Percentiles rank a stretch among this genome's conserved stretches.
Conservation (phyloP, 2,113 vertebrate species). For the Spea multiplicata region DNA sequence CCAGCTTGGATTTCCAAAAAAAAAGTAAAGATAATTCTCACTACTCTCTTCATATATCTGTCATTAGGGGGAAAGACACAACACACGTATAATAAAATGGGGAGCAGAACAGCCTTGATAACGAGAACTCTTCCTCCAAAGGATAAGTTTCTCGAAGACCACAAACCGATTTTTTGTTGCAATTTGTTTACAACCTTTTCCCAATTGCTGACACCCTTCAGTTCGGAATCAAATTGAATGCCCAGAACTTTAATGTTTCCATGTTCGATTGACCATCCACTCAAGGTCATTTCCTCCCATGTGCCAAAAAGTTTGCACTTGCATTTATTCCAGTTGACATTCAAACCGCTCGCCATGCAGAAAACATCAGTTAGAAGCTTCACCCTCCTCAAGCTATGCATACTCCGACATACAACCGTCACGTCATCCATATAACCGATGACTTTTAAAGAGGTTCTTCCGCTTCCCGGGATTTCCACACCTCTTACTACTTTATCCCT, state of each 20-base stretch:
- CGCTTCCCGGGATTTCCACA: not conserved
- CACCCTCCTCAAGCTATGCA: not conserved
- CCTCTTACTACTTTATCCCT: not conserved
- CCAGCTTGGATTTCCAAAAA: slow-evolving; percentile 3
- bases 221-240: not conserved
- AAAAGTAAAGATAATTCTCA: not conserved
- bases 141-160: not conserved
- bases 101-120: not conserved
- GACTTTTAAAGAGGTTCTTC: not conserved
- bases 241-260: not conserved
- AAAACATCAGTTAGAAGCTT: not conserved
- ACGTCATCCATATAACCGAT: slow-evolving; percentile 12
- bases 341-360: not conserved
- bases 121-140: not conserved
- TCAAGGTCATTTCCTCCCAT: not conserved
- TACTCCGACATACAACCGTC: not conserved
- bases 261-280: no score
- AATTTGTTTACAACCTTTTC: not conserved
- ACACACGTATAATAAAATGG: not conserved
- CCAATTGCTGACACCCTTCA: not conserved
- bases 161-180: not conserved
- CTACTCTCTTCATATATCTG: not conserved
- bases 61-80: not conserved
- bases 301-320: no score
- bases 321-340: no score